These are phyloP conservation scores for Odontamblyopus rebecca DNA, from an alignment of 2,797 vertebrate genomes.

Conservation along the genomic window DNA sequence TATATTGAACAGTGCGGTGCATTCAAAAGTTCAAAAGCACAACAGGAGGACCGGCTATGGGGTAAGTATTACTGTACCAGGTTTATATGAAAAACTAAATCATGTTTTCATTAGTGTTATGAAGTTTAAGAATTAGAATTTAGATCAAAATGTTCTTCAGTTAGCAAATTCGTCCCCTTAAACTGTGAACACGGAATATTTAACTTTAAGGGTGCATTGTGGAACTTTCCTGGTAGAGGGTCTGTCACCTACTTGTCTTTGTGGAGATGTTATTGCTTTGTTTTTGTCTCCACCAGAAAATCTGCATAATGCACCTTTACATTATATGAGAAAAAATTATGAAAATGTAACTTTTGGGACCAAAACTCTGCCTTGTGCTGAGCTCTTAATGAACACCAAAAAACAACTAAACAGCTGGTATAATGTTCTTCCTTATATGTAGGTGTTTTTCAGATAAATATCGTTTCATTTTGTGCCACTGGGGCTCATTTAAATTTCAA, in stretches of 20 bases:
- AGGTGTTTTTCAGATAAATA: conserved; percentile 35
- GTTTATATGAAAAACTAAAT: no score
- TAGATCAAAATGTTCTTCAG: not conserved
- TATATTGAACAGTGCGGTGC: not conserved
- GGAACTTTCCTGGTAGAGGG: no score
- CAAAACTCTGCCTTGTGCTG: not conserved
- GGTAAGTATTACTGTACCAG: no score
- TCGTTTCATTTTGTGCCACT: conserved; percentile 45
- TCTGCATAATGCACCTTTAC: no score
- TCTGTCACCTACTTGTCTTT: no score
- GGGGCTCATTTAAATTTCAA: conserved; percentile 70
- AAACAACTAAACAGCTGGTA: not conserved
- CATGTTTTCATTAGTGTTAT: no score
- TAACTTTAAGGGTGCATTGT: not conserved
- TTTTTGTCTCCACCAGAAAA: no score
- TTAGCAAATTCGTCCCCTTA: not conserved
- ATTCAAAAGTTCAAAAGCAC: no score
- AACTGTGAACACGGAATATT: not conserved
- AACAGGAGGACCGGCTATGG: no score
- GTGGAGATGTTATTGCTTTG: no score
- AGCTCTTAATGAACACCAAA: not conserved
- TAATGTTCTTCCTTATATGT: not conserved
- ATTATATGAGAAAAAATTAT: not conserved
- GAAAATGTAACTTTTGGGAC: no score
- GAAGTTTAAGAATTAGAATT: no score